Conservation (phyloP, 2,888 invertebrate genomes). For the Glyphotaelius pellucidus region DNA sequence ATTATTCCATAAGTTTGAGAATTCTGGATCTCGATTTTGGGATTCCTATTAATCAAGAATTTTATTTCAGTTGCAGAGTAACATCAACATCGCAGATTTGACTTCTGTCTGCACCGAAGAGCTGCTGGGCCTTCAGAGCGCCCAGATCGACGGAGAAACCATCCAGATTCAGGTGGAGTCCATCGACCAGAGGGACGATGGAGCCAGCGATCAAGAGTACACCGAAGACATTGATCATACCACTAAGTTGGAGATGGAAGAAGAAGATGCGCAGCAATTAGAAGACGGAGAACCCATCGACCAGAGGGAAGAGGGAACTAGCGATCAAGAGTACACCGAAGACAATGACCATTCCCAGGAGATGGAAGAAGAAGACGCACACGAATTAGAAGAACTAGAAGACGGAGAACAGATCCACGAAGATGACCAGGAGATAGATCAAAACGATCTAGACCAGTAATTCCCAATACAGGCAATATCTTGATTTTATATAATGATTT, state of each 20-base stretch:
- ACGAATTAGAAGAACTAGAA: neutral
- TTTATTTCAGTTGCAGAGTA: conserved; percentile 59
- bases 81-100: conserved; percentile 58
- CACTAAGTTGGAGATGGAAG: conserved; percentile 23
- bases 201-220: conserved; percentile 15
- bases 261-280: conserved; percentile 5
- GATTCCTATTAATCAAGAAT: neutral
- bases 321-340: conserved; percentile 26
- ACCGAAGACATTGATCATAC: conserved; percentile 30
- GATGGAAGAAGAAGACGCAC: conserved; percentile 17
- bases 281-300: conserved; percentile 30
- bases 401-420: conserved; percentile 42
- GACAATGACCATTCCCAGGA: conserved; percentile 45
- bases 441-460: conserved; percentile 5
- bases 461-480: too few relatives aligned
- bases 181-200: conserved; percentile 18
- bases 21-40: neutral
- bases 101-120: conserved; percentile 63
- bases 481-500: too few relatives aligned
- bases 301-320: conserved; percentile 18
- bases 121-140: conserved; percentile 58
- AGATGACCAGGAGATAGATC: conserved; percentile 19
- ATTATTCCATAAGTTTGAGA: too few relatives aligned
- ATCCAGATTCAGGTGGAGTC: conserved; percentile 35
- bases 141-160: conserved; percentile 28